A percentile compares a stretch with the other conserved stretches of the same genome.
Evolutionary conservation across 2,113 vertebrate genomes (phyloP).

Genomic region (Mugil cephalus): DNA sequence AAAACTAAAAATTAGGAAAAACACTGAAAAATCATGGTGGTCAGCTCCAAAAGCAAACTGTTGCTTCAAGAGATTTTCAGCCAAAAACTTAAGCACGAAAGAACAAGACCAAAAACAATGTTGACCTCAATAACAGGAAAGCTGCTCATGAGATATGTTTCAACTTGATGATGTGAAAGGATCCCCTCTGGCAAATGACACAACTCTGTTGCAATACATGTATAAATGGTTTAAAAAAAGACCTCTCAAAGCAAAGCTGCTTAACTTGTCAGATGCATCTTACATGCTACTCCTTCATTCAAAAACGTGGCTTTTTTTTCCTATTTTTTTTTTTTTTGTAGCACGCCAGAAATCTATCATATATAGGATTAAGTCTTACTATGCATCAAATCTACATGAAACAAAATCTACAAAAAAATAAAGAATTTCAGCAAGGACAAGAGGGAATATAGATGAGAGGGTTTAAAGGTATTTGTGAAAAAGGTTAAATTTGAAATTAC

Average conservation of each 20-base stretch:
- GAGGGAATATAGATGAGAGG: not conserved
- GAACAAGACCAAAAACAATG: slow-evolving; percentile 35
- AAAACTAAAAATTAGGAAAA: not conserved
- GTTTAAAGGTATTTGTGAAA: slow-evolving; percentile 21
- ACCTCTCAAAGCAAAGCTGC: slow-evolving; percentile 69
- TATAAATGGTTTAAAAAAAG: slow-evolving; percentile 71
- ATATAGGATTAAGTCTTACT: slow-evolving; percentile 19
- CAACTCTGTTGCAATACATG: slow-evolving; percentile 69
- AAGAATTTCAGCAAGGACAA: not conserved
- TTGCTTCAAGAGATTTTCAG: slow-evolving; percentile 12
- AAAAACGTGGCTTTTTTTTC: no score
- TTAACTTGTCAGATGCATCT: slow-evolving; percentile 74
- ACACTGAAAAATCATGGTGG: not conserved
- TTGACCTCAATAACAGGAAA: slow-evolving; percentile 59
- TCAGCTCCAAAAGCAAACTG: not conserved
- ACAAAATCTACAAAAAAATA: slow-evolving; percentile 5
- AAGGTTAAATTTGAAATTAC: slow-evolving; percentile 83
- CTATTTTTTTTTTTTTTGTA: slow-evolving; percentile 21
- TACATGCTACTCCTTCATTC: slow-evolving; percentile 52
- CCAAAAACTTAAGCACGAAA: slow-evolving; percentile 23
- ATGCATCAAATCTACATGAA: slow-evolving; percentile 3
- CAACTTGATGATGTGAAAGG: slow-evolving; percentile 63
- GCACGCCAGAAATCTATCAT: slow-evolving; percentile 33
- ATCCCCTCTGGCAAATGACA: slow-evolving; percentile 71
- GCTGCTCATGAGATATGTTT: slow-evolving; percentile 54